A percentile compares a stretch with the other conserved stretches of the same genome.
Evolutionary conservation across 2,113 vertebrate species (phyloP).

Genomic region (Epinephelus cyanopodus): DNA sequence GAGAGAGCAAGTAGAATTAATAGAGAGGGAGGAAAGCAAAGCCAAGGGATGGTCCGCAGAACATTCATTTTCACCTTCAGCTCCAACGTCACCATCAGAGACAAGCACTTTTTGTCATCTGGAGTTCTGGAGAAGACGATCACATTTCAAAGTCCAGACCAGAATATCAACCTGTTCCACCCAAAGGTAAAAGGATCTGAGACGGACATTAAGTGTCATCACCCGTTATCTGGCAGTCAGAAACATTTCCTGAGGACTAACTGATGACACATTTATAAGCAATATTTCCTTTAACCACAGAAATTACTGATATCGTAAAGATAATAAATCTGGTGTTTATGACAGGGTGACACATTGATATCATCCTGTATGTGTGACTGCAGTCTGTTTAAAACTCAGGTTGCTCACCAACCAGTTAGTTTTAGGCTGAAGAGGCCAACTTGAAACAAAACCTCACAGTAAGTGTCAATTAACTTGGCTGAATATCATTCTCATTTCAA

Average conservation of each 20-base stretch:
- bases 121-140: slow-evolving; percentile 55
- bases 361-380: slow-evolving; percentile 26
- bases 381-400: slow-evolving; percentile 52
- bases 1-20: slow-evolving; percentile 35
- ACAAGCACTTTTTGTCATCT: slow-evolving; percentile 75
- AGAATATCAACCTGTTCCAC: slow-evolving; percentile 46
- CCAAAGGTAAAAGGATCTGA: slow-evolving; percentile 32
- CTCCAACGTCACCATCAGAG: slow-evolving; percentile 58
- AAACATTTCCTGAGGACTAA: slow-evolving; percentile 44
- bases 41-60: slow-evolving; percentile 53
- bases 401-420: slow-evolving; percentile 25
- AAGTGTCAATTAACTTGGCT: slow-evolving; percentile 23
- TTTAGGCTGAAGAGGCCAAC: slow-evolving; percentile 31
- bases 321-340: not conserved
- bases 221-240: slow-evolving; percentile 27
- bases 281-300: slow-evolving; percentile 47
- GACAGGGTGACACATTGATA: slow-evolving; percentile 7
- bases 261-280: slow-evolving; percentile 39
- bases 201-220: slow-evolving; percentile 22
- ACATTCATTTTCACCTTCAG: slow-evolving; percentile 69
- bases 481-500: slow-evolving; percentile 45
- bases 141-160: slow-evolving; percentile 73
- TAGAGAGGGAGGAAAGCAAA: slow-evolving; percentile 53
- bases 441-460: slow-evolving; percentile 9
- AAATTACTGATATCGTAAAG: slow-evolving; percentile 27